Base-by-base conservation (phyloP, 2,113 vertebrate species). In the Lophochroa leadbeateri region DNA sequence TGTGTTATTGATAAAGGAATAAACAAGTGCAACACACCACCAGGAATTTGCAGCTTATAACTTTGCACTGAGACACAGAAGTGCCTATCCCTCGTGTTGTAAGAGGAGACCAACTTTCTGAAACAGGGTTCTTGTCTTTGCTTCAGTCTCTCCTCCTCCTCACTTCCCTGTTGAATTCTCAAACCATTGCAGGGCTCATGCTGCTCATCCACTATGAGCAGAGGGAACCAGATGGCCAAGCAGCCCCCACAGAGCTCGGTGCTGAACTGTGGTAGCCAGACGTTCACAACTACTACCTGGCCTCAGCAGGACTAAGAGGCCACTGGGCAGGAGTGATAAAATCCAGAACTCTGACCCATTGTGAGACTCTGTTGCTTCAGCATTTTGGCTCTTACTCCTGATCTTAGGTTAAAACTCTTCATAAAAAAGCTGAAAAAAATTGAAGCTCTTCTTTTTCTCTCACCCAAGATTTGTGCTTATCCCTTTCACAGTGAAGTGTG, bases 201-300 rank as follows among this genome's bases (percentile, higher is more conserved):
- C 16, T 46, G 52, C 23, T 31, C 23, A 7, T 10, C 16, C 20
- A 11, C 8, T 28, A 43, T 10, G 4, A 88, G 6, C 5, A 1
- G 17, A 46, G 16, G 8, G 60, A 52, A 23, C 18, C 33, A 37
- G 21, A 7, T 15, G 7, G 15, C 37, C 25, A 39, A 17, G 78
- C 23, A 72, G 12, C 6, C 12, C 33, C 15, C 0, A 0, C 29
- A 12, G 20, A 75, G 21, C 35, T 23, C 17, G 17, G 0, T 0
- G 4, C 21, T 18, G 35, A 44, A 27, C 17, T 9, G 8, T 0
- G 0, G 20, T 4, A 13, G 25, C 18, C 27, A 55, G 61, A 12
- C 1, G 5, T 24, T 53, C 65, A 41, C 18, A 57, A 52, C 11
- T 41, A 27, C 78, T 7, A 13, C 3, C 20, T 41, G 28, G 21